Conservation (phyloP, 2,888 invertebrate species). For the Aleiodes alternator region DNA sequence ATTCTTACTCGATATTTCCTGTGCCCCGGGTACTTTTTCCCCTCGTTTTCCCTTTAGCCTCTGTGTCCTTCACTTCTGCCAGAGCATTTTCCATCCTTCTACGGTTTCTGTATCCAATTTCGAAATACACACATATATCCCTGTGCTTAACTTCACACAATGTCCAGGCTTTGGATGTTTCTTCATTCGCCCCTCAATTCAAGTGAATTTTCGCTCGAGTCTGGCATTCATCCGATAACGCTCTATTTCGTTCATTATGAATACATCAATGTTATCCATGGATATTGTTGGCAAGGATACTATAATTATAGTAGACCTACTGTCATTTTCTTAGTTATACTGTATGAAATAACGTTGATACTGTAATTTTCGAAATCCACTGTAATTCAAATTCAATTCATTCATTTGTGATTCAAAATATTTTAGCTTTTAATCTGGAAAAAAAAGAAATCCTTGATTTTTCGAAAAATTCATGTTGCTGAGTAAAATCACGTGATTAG, state of each 20-base stretch:
- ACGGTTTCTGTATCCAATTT: conserved; percentile 48
- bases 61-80: conserved; percentile 40
- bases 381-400: too few relatives aligned
- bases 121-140: conserved; percentile 30
- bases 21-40: neutral
- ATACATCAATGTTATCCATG: too few relatives aligned
- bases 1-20: conserved; percentile 54
- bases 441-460: too few relatives aligned
- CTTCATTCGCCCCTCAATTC: conserved; percentile 34
- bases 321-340: too few relatives aligned
- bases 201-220: conserved; percentile 30
- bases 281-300: too few relatives aligned
- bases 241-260: neutral
- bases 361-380: too few relatives aligned
- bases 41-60: conserved; percentile 26
- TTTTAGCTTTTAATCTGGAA: too few relatives aligned
- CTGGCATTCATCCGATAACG: conserved; percentile 16
- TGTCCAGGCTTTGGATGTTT: conserved; percentile 28
- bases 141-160: conserved; percentile 17
- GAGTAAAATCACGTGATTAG: too few relatives aligned
- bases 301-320: too few relatives aligned
- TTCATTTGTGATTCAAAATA: too few relatives aligned
- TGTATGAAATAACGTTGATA: too few relatives aligned
- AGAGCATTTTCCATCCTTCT: conserved; percentile 37
- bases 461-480: too few relatives aligned